Evolutionary conservation across 2,888 invertebrate species (phyloP).

Genomic region (Rhogogaster chlorosoma): DNA sequence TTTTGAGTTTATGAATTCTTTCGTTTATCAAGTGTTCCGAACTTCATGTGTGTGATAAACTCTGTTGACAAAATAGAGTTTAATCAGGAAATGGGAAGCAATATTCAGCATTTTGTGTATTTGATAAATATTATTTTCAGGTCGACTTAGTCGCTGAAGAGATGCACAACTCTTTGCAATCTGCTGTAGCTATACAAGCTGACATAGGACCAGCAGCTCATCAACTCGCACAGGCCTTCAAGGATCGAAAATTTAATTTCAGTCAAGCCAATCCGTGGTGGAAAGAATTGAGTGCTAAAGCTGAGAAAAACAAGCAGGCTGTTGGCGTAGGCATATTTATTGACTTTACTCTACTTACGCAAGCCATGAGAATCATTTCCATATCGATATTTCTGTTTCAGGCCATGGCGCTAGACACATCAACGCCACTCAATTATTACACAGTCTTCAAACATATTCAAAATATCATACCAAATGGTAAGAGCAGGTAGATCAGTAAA

Average conservation of each 20-base stretch:
- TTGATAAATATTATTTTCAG: constrained; percentile 75
- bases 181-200: constrained; percentile 90
- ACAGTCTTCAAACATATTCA: constrained; percentile 93
- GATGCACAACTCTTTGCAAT: constrained; percentile 92
- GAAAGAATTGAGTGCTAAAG: constrained; percentile 85
- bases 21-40: not conserved
- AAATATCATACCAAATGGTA: constrained; percentile 84
- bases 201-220: constrained; percentile 88
- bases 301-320: constrained; percentile 85
- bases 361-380: not conserved
- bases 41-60: not conserved
- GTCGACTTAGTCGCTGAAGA: constrained; percentile 95
- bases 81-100: not conserved
- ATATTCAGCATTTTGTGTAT: constrained; percentile 15
- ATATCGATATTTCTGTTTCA: constrained; percentile 67
- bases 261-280: constrained; percentile 86
- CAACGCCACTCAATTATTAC: constrained; percentile 95
- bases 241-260: constrained; percentile 80
- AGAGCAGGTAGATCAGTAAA: constrained; percentile 28
- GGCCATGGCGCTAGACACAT: constrained; percentile 85
- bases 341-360: not conserved
- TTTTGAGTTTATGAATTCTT: not conserved
- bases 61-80: not conserved
- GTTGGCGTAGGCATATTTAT: constrained; percentile 80
- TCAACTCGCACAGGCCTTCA: constrained; percentile 82